A percentile compares a stretch with the other conserved stretches of the same genome.
phyloP scores from a whole-genome alignment of 2,888 invertebrate genomes.

The Drosophila monieri region DNA sequence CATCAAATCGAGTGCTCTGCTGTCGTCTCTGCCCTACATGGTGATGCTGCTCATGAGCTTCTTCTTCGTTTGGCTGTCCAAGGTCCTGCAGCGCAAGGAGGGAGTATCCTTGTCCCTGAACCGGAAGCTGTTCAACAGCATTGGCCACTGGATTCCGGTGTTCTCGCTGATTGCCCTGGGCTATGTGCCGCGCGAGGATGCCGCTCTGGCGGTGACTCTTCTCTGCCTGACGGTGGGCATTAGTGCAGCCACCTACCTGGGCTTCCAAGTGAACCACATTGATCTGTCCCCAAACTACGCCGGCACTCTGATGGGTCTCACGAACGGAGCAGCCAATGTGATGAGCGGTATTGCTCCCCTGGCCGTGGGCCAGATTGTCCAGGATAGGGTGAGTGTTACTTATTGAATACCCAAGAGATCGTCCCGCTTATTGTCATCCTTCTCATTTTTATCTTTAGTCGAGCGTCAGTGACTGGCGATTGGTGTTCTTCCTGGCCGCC shows the following conservation, averaged over 20 bases:
- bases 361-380: constrained; percentile 88
- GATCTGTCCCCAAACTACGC: constrained; percentile 94
- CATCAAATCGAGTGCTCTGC: constrained; percentile 88
- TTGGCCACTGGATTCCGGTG: constrained; percentile 89
- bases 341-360: constrained; percentile 92
- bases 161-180: constrained; percentile 87
- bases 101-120: constrained; percentile 81
- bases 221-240: constrained; percentile 90
- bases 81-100: constrained; percentile 83
- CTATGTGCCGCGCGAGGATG: constrained; percentile 83
- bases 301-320: constrained; percentile 93
- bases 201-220: constrained; percentile 86
- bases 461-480: constrained; percentile 85
- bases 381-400: constrained; percentile 86
- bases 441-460: constrained; percentile 48
- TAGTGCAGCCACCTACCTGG: constrained; percentile 90
- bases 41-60: constrained; percentile 90
- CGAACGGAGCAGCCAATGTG: constrained; percentile 91
- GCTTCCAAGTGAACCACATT: constrained; percentile 93
- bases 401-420: neutral
- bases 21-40: constrained; percentile 90
- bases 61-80: constrained; percentile 88
- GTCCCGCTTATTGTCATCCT: neutral
- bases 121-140: constrained; percentile 85
- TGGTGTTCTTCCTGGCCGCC: constrained; percentile 86